These are phyloP conservation scores for Nomada fabriciana DNA, from an alignment of 2,888 invertebrate species.

Conservation along the genomic window DNA sequence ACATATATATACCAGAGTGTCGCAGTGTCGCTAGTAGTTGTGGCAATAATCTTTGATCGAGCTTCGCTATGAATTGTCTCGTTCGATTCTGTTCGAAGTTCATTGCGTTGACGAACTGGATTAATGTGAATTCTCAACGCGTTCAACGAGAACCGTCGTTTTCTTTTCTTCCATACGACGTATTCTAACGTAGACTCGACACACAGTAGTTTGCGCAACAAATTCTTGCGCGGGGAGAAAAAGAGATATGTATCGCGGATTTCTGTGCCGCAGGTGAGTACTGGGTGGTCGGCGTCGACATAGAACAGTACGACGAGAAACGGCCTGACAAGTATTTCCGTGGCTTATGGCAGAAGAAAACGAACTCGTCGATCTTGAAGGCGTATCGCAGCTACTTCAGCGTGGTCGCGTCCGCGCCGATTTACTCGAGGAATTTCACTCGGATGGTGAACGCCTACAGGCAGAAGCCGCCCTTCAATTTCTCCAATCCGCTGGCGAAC, in stretches of 20 bases:
- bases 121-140: background rate
- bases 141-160: background rate
- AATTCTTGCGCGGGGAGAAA: background rate
- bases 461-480: slow-evolving; percentile 94
- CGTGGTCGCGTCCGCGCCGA: slow-evolving; percentile 91
- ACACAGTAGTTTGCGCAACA: background rate
- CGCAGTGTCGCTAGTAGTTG: slow-evolving; percentile 39
- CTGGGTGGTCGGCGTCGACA: slow-evolving; percentile 96
- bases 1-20: slow-evolving; percentile 60
- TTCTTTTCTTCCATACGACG: no score
- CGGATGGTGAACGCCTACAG: slow-evolving; percentile 92
- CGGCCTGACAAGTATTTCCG: slow-evolving; percentile 92
- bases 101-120: background rate
- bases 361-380: slow-evolving; percentile 86
- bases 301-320: slow-evolving; percentile 93
- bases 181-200: background rate
- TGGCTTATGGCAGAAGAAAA: slow-evolving; percentile 87
- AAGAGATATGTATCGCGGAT: slow-evolving; percentile 18
- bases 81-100: background rate
- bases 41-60: background rate
- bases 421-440: slow-evolving; percentile 91
- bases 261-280: slow-evolving; percentile 90
- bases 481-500: slow-evolving; percentile 91
- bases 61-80: slow-evolving; percentile 6
- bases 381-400: slow-evolving; percentile 94